A percentile compares a stretch with the other conserved stretches of the same genome.
phyloP scores from a whole-genome alignment of 2,113 vertebrate genomes.

The Scomber scombrus region DNA sequence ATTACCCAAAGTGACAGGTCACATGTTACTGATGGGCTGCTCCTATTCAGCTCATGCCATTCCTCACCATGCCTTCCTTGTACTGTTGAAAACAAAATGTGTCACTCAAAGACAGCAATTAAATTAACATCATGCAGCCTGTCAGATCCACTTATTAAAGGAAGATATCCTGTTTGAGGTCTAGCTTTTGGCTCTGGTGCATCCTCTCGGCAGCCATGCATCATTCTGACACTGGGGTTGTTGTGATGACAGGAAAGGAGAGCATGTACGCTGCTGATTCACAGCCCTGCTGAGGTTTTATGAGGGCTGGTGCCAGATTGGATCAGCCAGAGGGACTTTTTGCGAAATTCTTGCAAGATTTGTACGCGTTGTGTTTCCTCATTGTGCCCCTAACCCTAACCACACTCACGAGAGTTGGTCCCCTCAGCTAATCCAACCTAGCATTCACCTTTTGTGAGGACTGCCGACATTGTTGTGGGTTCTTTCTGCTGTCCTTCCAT shows the following conservation, averaged over 20 bases:
- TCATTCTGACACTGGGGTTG: slow-evolving; percentile 49
- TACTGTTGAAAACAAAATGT: slow-evolving; percentile 41
- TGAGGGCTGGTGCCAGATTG: too few species aligned
- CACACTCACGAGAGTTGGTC: too few species aligned
- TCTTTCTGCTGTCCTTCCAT: background rate
- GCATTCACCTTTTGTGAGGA: background rate
- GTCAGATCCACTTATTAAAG: slow-evolving; percentile 64
- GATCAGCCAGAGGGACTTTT: too few species aligned
- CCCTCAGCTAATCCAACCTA: too few species aligned
- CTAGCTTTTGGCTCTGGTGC: slow-evolving; percentile 39
- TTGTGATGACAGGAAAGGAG: slow-evolving; percentile 28
- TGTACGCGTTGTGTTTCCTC: too few species aligned
- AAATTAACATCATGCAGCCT: slow-evolving; percentile 63
- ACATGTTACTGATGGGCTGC: slow-evolving; percentile 20
- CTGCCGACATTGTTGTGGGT: background rate
- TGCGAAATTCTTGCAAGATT: too few species aligned
- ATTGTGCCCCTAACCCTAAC: too few species aligned
- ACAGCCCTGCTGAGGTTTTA: slow-evolving; percentile 28
- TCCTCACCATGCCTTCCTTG: background rate
- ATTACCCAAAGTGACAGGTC: slow-evolving; percentile 23
- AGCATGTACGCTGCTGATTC: slow-evolving; percentile 20
- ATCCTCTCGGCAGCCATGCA: slow-evolving; percentile 35
- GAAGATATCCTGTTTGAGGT: slow-evolving; percentile 48
- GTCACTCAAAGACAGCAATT: slow-evolving; percentile 55
- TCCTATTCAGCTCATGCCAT: slow-evolving; percentile 26